Percentiles rank a stretch among this genome's conserved stretches.
phyloP scores from a whole-genome alignment of 2,888 invertebrate species.

The Opisthograptis luteolata region DNA sequence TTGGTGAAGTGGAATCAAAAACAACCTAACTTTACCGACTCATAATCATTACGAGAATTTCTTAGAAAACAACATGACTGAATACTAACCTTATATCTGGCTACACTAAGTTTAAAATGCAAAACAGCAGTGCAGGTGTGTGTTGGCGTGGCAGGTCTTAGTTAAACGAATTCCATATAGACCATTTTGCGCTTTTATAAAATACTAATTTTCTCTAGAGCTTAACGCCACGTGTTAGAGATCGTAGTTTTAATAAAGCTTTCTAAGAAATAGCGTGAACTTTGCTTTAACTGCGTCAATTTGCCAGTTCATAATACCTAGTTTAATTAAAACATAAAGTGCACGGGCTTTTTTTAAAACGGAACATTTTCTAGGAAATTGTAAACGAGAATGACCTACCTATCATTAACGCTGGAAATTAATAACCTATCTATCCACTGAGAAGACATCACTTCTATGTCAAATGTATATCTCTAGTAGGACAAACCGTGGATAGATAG shows the following conservation, averaged over 20 bases:
- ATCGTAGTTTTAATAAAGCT: conserved; percentile 8
- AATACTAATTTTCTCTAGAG: conserved; percentile 1
- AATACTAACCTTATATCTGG: not conserved
- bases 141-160: not conserved
- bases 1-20: not conserved
- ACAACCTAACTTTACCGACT: not conserved
- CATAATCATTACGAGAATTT: not conserved
- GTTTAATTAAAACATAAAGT: conserved; percentile 14
- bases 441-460: too few species aligned
- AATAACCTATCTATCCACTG: too few species aligned
- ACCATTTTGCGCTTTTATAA: conserved; percentile 6
- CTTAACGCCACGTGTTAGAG: conserved; percentile 1
- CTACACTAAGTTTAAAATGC: not conserved
- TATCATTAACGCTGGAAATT: too few species aligned
- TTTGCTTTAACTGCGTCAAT: conserved; percentile 2
- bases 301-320: not conserved
- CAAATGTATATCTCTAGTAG: too few species aligned
- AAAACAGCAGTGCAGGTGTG: not conserved
- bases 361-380: not conserved
- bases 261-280: conserved; percentile 7
- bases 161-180: not conserved
- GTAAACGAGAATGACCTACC: not conserved
- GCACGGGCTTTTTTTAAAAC: too few species aligned
- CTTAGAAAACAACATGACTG: too few species aligned
- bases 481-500: too few species aligned